Base-by-base conservation (phyloP, 1,140 invertebrate genomes). In the Zaprionus vittiger region DNA sequence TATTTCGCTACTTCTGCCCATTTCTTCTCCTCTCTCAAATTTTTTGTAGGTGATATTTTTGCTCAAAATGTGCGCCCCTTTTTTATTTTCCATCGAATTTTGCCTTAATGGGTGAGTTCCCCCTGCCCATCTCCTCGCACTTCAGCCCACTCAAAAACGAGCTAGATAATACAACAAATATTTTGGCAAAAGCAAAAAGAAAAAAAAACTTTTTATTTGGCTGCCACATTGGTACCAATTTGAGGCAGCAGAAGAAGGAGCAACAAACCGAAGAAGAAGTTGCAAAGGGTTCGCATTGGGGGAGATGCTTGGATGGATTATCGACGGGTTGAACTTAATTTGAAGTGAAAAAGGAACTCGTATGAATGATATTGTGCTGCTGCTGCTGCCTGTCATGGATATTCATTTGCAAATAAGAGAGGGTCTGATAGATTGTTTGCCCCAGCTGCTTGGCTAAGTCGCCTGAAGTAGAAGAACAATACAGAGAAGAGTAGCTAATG, bases 131-230 rank as follows among this genome's bases (percentile, higher is more conserved):
- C 67, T 64, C 49, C 66, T 20, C 75, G 54, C 57, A 54, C 2
- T 38, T 31, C 12, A 20, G 15, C 28, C 38, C 14, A 38, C 37
- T 41, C 11, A 44, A 24, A 37, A 66, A 14, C 55, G 55, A 55
- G 28, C 55, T 68, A 89, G 81, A 89, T 87, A 87, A 83, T 89
- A 84, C 78, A 79, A 70, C 78, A 79, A 89, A 73, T 47, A 84
- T 75, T 73, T 80, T 59, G 66, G 56, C 63, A 49, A 67, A 34
- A 54, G 34, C 41, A 44, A 55, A 73, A 71, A 66, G n/a, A 62
- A 70, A 64, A 44, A 26, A 24, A 83, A 73, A 44, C 63, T 81
- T 89, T 87, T 83, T 78, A 73, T 77, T 87, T 82, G 65, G 72
- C 66, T 47, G 66, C 41, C 56, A 60, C 66, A 52, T 62, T 70